phyloP scores from a whole-genome alignment of 1,140 invertebrate genomes.

The Lethocerus indicus region DNA sequence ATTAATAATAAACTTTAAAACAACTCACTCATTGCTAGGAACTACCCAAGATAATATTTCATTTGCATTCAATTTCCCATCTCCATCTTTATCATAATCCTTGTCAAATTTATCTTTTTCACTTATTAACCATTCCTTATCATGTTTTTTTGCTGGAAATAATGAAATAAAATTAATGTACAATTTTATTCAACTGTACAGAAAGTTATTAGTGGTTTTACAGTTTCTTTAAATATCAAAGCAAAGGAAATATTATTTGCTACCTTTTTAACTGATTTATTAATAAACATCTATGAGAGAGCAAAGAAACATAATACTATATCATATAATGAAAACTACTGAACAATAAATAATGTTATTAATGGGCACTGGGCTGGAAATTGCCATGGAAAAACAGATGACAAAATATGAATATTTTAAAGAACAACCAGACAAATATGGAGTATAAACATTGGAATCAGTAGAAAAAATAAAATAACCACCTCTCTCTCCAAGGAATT shows the following conservation, averaged over 20 bases:
- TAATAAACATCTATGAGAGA: too few relatives aligned
- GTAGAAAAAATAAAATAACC: too few relatives aligned
- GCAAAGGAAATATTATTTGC: background rate
- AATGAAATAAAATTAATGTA: background rate
- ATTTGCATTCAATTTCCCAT: slow-evolving; percentile 57
- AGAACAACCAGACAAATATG: too few relatives aligned
- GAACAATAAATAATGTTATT: too few relatives aligned
- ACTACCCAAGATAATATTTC: slow-evolving; percentile 85
- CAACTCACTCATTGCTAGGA: slow-evolving; percentile 72
- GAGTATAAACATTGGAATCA: too few relatives aligned
- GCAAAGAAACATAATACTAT: too few relatives aligned
- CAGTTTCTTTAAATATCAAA: background rate
- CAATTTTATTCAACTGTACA: background rate
- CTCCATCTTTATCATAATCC: slow-evolving; percentile 68
- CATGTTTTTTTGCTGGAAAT: slow-evolving; percentile 35
- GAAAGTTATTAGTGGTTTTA: background rate
- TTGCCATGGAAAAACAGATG: too few relatives aligned
- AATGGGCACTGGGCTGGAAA: too few relatives aligned
- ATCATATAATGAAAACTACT: too few relatives aligned
- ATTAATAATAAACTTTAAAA: background rate
- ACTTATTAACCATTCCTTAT: slow-evolving; percentile 61
- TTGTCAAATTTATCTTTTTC: slow-evolving; percentile 85
- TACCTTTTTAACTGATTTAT: too few relatives aligned
- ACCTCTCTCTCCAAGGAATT: slow-evolving; percentile 63
- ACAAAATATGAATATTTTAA: too few relatives aligned